These are phyloP conservation scores for Linnaemya vulpina DNA, from an alignment of 2,888 invertebrate species.

Conservation along the genomic window DNA sequence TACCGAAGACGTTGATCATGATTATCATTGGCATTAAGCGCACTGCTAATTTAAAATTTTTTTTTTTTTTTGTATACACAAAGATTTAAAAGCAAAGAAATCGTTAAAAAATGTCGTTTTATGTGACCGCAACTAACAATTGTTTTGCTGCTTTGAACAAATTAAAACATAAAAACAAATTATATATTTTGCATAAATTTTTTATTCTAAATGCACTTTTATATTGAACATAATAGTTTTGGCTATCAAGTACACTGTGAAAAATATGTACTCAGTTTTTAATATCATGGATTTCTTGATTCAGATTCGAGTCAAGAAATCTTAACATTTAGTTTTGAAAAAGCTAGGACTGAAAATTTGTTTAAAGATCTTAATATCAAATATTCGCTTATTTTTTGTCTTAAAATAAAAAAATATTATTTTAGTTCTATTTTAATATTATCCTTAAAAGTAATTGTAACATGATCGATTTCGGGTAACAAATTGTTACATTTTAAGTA, in stretches of 20 bases:
- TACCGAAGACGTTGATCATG: conserved; percentile 44
- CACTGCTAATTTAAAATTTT: conserved; percentile 16
- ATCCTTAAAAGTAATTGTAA: too few relatives aligned
- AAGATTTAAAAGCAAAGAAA: conserved; percentile 39
- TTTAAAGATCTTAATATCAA: too few relatives aligned
- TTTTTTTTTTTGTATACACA: not conserved
- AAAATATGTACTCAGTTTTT: too few relatives aligned
- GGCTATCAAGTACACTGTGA: conserved; percentile 9
- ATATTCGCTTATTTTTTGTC: too few relatives aligned
- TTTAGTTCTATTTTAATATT: too few relatives aligned
- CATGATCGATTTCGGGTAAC: not conserved
- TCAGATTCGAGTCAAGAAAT: too few relatives aligned
- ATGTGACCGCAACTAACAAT: conserved; percentile 36
- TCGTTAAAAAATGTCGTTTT: conserved; percentile 5
- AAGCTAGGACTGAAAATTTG: too few relatives aligned
- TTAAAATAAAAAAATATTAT: too few relatives aligned
- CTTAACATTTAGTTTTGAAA: too few relatives aligned
- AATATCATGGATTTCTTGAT: too few relatives aligned
- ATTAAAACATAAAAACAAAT: conserved; percentile 5
- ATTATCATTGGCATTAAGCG: conserved; percentile 4
- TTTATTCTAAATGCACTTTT: conserved; percentile 18
- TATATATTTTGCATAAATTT: conserved; percentile 18
- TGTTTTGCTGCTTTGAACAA: conserved; percentile 34
- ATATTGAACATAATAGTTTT: not conserved
- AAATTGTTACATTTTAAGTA: too few relatives aligned